Evolutionary conservation across 1,140 invertebrate genomes (phyloP).

Genomic region (Microvelia longipes): DNA sequence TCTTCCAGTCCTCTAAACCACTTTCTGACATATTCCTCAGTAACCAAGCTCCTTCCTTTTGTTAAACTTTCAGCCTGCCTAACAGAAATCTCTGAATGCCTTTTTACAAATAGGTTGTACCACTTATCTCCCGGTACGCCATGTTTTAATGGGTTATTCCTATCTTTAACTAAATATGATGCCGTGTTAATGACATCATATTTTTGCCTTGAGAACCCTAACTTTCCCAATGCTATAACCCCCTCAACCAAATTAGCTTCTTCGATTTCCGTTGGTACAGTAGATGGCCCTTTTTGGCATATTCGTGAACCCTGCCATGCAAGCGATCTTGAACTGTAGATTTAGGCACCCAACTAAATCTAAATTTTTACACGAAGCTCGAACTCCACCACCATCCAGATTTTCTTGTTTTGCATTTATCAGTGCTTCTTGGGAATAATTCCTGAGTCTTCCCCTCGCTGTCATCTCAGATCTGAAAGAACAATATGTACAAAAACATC

Average conservation of each 20-base stretch:
- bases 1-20: constrained; percentile 24
- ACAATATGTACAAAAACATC: too few species aligned
- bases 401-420: neutral
- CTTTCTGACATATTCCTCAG: constrained; percentile 21
- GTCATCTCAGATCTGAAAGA: too few species aligned
- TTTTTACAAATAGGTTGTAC: neutral
- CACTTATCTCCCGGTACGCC: constrained; percentile 1
- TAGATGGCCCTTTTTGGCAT: neutral
- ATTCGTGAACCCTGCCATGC: neutral
- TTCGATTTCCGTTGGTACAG: constrained; percentile 4
- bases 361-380: neutral
- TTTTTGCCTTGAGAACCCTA: constrained; percentile 1
- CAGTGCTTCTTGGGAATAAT: neutral
- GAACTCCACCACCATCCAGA: neutral
- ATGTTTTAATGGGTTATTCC: constrained; percentile 1
- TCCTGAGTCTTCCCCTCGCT: neutral
- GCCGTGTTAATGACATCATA: neutral
- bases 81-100: constrained; percentile 11
- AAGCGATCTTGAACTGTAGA: neutral
- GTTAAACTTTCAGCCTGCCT: constrained; percentile 23
- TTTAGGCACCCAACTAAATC: neutral
- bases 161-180: neutral
- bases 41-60: constrained; percentile 17
- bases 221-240: neutral
- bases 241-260: constrained; percentile 1